A percentile compares a stretch with the other conserved stretches of the same genome.
Evolutionary conservation across 2,113 vertebrate genomes (phyloP).

Genomic region (Anolis carolinensis): DNA sequence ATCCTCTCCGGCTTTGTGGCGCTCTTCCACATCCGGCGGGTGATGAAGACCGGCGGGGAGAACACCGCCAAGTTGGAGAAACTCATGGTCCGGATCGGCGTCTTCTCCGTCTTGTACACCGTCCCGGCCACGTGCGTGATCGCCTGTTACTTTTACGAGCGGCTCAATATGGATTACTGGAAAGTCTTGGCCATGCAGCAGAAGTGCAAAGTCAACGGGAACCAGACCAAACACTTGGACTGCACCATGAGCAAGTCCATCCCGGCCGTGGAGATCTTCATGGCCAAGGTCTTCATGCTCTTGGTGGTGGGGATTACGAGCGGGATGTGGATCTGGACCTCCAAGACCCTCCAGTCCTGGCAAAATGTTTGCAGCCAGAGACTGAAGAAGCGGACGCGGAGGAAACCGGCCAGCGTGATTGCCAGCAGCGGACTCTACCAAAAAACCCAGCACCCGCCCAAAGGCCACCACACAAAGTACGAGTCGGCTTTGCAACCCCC

Average conservation of each 20-base stretch:
- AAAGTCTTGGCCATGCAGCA: slow-evolving; percentile 82
- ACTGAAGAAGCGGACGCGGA: slow-evolving; percentile 84
- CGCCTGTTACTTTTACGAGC: slow-evolving; percentile 95
- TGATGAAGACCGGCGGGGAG: slow-evolving; percentile 97
- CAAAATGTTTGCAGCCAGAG: slow-evolving; percentile 91
- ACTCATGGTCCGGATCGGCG: slow-evolving; percentile 95
- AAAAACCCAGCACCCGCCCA: slow-evolving; percentile 89
- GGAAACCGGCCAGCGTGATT: slow-evolving; percentile 90
- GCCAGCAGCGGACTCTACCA: slow-evolving; percentile 86
- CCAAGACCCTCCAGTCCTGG: slow-evolving; percentile 97
- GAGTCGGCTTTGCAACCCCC: slow-evolving; percentile 85
- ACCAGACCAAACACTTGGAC: slow-evolving; percentile 77
- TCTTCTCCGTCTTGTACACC: slow-evolving; percentile 94
- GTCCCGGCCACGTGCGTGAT: slow-evolving; percentile 97
- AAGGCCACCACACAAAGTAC: slow-evolving; percentile 85
- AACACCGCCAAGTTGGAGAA: slow-evolving; percentile 97
- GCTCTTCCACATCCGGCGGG: slow-evolving; percentile 94
- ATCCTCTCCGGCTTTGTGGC: slow-evolving; percentile 95
- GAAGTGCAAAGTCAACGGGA: slow-evolving; percentile 78
- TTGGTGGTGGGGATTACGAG: slow-evolving; percentile 97
- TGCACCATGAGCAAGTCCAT: slow-evolving; percentile 90
- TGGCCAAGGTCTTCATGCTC: slow-evolving; percentile 97
- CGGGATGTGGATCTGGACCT: slow-evolving; percentile 98
- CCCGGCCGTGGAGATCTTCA: slow-evolving; percentile 94
- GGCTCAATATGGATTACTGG: slow-evolving; percentile 95